These are phyloP conservation scores for Stichopus chloronotus DNA, from an alignment of 35 echinoderm and acorn worm species.

Conservation along the genomic window DNA sequence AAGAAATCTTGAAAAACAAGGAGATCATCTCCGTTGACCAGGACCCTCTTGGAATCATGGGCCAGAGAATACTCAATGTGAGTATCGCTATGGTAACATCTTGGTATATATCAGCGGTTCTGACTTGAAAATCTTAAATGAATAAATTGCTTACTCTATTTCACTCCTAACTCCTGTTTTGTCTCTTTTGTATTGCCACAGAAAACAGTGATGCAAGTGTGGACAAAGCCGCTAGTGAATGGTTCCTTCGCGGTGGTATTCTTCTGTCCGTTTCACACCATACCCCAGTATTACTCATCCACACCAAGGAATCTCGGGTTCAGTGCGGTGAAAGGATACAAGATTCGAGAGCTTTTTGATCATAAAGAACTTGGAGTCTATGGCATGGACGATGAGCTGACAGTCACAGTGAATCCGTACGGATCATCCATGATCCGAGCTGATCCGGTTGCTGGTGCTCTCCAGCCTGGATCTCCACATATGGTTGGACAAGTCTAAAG, in stretches of 20 bases:
- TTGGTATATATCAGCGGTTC: neutral
- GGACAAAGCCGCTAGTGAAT: constrained; percentile 71
- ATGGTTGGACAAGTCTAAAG: neutral
- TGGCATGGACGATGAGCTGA: constrained; percentile 32
- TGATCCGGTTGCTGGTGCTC: neutral
- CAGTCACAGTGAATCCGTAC: constrained; percentile 59
- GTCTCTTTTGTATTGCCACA: neutral
- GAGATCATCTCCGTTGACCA: constrained; percentile 88
- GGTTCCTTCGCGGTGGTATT: constrained; percentile 70
- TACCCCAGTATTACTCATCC: constrained; percentile 51
- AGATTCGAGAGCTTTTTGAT: constrained; percentile 73
- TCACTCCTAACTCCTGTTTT: neutral
- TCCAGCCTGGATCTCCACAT: neutral
- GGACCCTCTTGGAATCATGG: constrained; percentile 93
- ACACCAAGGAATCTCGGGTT: constrained; percentile 59
- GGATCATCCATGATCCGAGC: constrained; percentile 78
- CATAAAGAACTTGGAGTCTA: constrained; percentile 69
- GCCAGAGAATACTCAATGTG: constrained; percentile 75
- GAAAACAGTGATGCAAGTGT: constrained; percentile 64
- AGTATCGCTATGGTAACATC: constrained; percentile 27
- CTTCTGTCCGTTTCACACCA: constrained; percentile 50
- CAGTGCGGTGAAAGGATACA: constrained; percentile 25
- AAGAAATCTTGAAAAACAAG: constrained; percentile 82
- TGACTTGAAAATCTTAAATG: neutral
- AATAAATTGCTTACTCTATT: too few relatives aligned